These are phyloP conservation scores for Lithobates pipiens DNA, from an alignment of 2,797 vertebrate species.

Conservation along the genomic window DNA sequence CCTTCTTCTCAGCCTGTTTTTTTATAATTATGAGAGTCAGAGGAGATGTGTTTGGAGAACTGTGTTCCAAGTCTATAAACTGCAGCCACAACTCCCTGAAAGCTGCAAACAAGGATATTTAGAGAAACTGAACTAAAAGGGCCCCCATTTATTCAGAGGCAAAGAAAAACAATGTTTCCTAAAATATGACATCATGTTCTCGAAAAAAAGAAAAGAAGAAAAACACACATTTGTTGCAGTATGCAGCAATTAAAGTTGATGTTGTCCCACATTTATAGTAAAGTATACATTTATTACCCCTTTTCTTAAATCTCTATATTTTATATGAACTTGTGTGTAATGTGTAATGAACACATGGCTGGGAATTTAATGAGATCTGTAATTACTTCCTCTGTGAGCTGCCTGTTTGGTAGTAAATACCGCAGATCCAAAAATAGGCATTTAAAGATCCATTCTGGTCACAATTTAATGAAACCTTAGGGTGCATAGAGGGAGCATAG, in stretches of 20 bases:
- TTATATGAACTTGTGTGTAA: neutral
- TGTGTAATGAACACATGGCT: neutral
- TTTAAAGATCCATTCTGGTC: too few relatives aligned
- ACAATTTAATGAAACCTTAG: too few relatives aligned
- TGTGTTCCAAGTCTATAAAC: slow-evolving; percentile 13
- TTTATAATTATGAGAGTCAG: neutral
- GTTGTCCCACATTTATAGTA: neutral
- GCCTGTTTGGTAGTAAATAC: too few relatives aligned
- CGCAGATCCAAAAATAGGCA: too few relatives aligned
- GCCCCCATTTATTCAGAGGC: neutral
- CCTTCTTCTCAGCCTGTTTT: neutral
- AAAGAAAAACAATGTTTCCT: slow-evolving; percentile 15
- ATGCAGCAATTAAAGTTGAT: neutral
- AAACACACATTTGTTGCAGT: neutral
- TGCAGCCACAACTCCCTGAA: neutral
- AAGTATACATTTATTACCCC: neutral
- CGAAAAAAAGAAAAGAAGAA: neutral
- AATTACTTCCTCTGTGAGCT: too few relatives aligned
- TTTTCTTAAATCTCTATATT: neutral
- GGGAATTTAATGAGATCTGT: too few relatives aligned
- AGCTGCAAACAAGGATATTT: neutral
- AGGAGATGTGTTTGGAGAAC: neutral
- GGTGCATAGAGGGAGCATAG: too few relatives aligned
- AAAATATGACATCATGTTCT: slow-evolving; percentile 22
- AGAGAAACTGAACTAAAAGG: neutral